phyloP scores from a whole-genome alignment of 2,888 invertebrate species.

The Catocala sponsa region DNA sequence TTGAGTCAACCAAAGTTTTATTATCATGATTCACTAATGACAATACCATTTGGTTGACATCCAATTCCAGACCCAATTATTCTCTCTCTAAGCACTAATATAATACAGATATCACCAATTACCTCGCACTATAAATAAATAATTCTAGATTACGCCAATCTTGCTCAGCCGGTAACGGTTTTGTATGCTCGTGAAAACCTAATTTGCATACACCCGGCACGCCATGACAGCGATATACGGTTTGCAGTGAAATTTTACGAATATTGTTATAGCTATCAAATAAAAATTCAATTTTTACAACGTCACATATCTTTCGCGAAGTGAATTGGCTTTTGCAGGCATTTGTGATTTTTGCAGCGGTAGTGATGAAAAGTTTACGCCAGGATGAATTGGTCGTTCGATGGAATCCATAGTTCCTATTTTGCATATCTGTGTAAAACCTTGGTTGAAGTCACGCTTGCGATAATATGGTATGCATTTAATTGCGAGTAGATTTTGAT shows the following conservation, averaged over 20 bases:
- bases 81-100: too few species aligned
- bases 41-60: too few species aligned
- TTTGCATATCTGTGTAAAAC: too few species aligned
- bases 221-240: constrained; percentile 22
- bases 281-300: constrained; percentile 46
- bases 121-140: background rate
- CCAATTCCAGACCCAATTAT: too few species aligned
- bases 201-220: constrained; percentile 33
- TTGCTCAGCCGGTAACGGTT: background rate
- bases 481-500: too few species aligned
- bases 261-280: constrained; percentile 39
- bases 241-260: constrained; percentile 44
- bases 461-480: too few species aligned
- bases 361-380: too few species aligned
- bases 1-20: too few species aligned
- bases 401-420: too few species aligned
- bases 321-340: constrained; percentile 3
- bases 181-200: constrained; percentile 16
- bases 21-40: too few species aligned
- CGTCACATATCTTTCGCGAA: constrained; percentile 19
- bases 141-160: constrained; percentile 2
- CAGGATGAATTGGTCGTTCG: too few species aligned
- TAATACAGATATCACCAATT: background rate
- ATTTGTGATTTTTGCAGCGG: background rate
- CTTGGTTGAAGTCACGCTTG: too few species aligned